These are phyloP conservation scores for Lycodopsis pacificus DNA, from an alignment of 2,797 vertebrate species.

Conservation along the genomic window DNA sequence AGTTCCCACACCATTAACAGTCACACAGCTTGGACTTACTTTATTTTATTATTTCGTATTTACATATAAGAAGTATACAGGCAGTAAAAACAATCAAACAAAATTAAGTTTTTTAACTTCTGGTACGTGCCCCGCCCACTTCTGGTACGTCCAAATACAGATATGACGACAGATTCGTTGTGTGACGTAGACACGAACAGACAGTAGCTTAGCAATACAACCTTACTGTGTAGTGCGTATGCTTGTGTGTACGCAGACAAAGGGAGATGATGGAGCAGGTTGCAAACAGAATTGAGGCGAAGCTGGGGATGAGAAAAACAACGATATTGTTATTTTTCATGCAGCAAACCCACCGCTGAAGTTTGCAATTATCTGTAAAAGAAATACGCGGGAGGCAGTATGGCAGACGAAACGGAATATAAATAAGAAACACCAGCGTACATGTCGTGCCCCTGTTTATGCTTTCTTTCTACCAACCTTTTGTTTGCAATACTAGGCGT, in stretches of 20 bases:
- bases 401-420: constrained; percentile 3
- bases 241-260: not conserved
- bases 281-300: constrained; percentile 12
- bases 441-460: not conserved
- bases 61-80: too few species aligned
- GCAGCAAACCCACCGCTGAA: constrained; percentile 5
- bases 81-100: too few species aligned
- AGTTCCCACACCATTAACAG: too few species aligned
- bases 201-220: not conserved
- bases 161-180: not conserved
- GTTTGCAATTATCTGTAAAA: not conserved
- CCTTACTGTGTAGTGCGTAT: too few species aligned
- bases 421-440: constrained; percentile 11
- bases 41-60: too few species aligned
- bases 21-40: too few species aligned
- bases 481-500: not conserved
- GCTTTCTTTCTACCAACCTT: not conserved
- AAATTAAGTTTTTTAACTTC: too few species aligned
- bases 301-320: constrained; percentile 11
- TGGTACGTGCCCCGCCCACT: too few species aligned
- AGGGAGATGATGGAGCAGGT: not conserved
- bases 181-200: not conserved
- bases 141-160: too few species aligned
- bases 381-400: constrained; percentile 1
- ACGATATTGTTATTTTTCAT: not conserved